Conservation (phyloP, 2,113 vertebrate genomes). For the Falcunculus frontatus region DNA sequence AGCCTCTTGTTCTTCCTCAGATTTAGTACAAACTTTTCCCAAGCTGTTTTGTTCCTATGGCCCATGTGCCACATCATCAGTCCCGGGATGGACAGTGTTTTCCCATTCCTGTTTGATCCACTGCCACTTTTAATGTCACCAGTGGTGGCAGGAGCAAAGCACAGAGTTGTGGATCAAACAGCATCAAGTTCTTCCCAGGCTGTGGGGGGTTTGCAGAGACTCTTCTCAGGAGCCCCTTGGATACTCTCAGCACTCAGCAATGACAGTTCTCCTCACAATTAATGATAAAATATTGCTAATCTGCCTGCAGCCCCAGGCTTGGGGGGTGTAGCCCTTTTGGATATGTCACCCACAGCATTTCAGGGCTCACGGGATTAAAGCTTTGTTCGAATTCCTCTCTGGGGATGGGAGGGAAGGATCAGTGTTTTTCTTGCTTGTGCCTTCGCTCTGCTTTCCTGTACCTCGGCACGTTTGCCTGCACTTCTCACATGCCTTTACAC, state of each 20-base stretch:
- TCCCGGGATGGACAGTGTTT: background rate
- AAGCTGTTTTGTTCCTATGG: background rate
- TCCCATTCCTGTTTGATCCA: background rate
- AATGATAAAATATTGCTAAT: background rate
- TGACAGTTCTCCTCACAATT: background rate
- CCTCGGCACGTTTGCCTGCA: constrained; percentile 9
- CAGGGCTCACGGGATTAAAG: constrained; percentile 8
- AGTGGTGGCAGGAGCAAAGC: background rate
- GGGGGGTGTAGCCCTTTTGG: background rate
- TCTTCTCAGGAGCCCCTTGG: background rate
- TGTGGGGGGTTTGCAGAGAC: background rate
- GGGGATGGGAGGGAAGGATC: background rate
- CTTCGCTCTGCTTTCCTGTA: background rate
- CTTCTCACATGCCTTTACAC: constrained; percentile 22
- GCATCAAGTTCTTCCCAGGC: background rate
- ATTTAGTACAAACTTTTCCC: background rate
- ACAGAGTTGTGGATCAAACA: background rate
- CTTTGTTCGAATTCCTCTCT: constrained; percentile 11
- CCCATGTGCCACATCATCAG: background rate
- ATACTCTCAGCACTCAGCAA: background rate
- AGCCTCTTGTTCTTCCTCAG: background rate
- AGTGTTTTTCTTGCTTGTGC: constrained; percentile 7
- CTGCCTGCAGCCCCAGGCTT: background rate
- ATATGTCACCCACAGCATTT: background rate
- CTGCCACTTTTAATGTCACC: background rate